Conservation (phyloP, 2,797 vertebrate species). For the Danio albolineatus region DNA sequence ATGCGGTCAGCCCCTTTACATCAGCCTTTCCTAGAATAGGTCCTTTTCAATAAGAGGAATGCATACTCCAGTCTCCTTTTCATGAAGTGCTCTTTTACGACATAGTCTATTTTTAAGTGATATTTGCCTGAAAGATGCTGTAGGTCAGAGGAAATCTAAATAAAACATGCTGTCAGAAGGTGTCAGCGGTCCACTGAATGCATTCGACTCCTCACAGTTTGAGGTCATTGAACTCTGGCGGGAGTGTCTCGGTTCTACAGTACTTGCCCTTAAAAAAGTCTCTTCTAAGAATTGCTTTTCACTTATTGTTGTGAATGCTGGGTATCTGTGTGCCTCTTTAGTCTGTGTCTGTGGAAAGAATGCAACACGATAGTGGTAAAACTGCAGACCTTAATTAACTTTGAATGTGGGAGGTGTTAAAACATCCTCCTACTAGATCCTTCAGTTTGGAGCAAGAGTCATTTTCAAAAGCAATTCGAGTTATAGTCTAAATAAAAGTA, state of each 20-base stretch:
- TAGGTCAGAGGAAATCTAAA: slow-evolving; percentile 11
- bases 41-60: neutral
- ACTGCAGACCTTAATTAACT: slow-evolving; percentile 27
- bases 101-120: neutral
- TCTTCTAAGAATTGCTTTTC: slow-evolving; percentile 38
- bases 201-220: neutral
- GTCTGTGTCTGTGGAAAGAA: slow-evolving; percentile 2
- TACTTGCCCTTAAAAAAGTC: slow-evolving; percentile 27
- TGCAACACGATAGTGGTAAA: slow-evolving; percentile 29
- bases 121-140: neutral
- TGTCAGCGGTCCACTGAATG: slow-evolving; percentile 16
- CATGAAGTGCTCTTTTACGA: neutral
- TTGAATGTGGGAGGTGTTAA: slow-evolving; percentile 22
- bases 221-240: slow-evolving; percentile 21
- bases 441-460: neutral
- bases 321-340: neutral
- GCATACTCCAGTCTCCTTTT: neutral
- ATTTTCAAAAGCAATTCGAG: neutral
- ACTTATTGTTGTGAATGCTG: slow-evolving; percentile 2
- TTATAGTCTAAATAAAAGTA: no score
- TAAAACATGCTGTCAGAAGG: slow-evolving; percentile 21
- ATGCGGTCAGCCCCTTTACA: slow-evolving; percentile 15
- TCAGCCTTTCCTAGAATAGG: neutral
- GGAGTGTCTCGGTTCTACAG: neutral
- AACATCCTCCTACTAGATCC: neutral